Base-by-base conservation (phyloP, 2,113 vertebrate genomes). In the Ophthalmolycus amberensis region DNA sequence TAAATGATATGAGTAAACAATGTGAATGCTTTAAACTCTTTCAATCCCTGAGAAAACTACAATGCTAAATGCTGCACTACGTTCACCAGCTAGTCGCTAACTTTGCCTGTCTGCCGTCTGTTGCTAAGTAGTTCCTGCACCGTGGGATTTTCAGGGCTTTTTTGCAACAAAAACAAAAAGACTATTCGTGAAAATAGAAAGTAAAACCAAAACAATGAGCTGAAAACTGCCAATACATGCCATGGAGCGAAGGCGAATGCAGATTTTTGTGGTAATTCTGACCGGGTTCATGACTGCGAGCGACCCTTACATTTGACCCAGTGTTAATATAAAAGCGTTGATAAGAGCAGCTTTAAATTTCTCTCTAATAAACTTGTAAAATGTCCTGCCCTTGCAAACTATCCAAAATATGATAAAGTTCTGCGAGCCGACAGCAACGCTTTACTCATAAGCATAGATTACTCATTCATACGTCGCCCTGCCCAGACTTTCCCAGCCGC, bases 391-490 rank as follows among this genome's bases (percentile, higher is more conserved):
- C 54, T 25, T 46, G 20, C 7, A 42, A 40, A n/a, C 27, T 27
- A 69, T 15, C 62, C 16, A 22, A 65, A 76, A 56, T 29, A 32
- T 68, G 29, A 59, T 27, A 18, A 60, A 38, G 52, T 32, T 44
- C 25, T 38, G 52, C 58, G 0, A 0, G 38, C 59, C 2, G n/a
- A 44, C 25, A 12, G 42, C 29, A 67, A 59, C 29, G 44, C 46
- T 71, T 58, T 64, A 34, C 22, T 38, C 52, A n/a, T 8, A 52
- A 59, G 29, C 59, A 29, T 77, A 63, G 83, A 76, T 71, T 62
- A 80, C 38, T 87, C 46, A 54, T 54, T 77, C 27, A 38, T 76
- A 75, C 8, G 29, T 82, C 46, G 46, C 80, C 37, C 34, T 69
- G 40, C 54, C 64, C 50, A 44, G 42, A 77, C 38, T 60, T 25